These are phyloP conservation scores for Melanotaenia boesemani DNA, from an alignment of 2,797 vertebrate species.

Conservation along the genomic window DNA sequence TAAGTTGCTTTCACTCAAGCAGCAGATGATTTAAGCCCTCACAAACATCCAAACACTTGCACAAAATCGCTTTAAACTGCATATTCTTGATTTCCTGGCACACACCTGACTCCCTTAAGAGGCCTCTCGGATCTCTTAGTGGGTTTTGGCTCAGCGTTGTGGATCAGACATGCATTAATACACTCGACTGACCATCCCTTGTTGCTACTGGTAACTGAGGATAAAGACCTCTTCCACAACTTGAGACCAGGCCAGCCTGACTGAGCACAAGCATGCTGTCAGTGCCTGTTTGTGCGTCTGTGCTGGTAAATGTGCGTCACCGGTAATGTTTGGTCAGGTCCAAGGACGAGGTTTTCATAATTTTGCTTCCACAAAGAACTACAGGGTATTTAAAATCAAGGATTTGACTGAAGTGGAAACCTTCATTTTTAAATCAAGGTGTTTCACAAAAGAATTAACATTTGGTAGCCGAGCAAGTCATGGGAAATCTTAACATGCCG, in stretches of 20 bases:
- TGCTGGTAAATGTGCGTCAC: conserved; percentile 35
- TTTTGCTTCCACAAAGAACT: not conserved
- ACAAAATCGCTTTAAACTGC: not conserved
- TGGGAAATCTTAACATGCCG: no score
- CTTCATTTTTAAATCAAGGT: not conserved
- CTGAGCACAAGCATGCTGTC: conserved; percentile 28
- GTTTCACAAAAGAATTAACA: not conserved
- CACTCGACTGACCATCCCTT: conserved; percentile 41
- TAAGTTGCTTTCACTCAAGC: not conserved
- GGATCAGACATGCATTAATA: conserved; percentile 35
- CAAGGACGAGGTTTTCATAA: conserved; percentile 2
- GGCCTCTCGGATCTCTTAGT: conserved; percentile 9
- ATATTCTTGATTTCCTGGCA: no score
- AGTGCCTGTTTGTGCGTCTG: conserved; percentile 10
- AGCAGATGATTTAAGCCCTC: not conserved
- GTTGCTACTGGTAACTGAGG: conserved; percentile 60
- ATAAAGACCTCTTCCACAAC: conserved; percentile 35
- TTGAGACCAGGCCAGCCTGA: conserved; percentile 26
- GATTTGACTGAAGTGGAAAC: no score
- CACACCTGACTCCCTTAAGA: conserved; percentile 10
- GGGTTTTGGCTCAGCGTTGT: conserved; percentile 28
- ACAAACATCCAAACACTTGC: no score
- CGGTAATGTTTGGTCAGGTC: not conserved
- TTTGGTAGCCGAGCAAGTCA: not conserved
- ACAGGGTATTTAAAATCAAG: not conserved